Evolutionary conservation across 2,888 invertebrate species (phyloP), one percentile per base, ranked within the genome.

Genomic region (Sinodicranocentrus sp.): DNA sequence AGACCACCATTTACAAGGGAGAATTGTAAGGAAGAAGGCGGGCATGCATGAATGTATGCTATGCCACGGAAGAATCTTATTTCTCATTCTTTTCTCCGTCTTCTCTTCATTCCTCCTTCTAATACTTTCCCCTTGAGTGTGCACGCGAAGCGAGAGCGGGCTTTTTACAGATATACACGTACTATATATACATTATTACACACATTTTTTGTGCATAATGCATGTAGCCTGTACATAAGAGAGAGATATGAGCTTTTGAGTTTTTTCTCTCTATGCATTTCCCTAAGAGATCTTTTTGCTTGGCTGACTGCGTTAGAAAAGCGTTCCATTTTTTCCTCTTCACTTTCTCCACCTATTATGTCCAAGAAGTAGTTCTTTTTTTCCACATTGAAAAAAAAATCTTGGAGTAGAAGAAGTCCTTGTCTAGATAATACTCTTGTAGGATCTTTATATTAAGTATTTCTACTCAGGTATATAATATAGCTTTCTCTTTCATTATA

Each of bases 261-360:
- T 70, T 78, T 68, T 48, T 10, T 48, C 15, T 48, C n/a, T 48
- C 68, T 78, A 39, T 78, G 61, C 70, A 61, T 70, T 78, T 78
- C 78, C 78, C 78, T 70, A 43, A 72, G 72, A 80, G 79, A 80
- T 80, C 79, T 72, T 80, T 61, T 80, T 72, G 79, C 61, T 61
- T 71, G 79, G 79, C 72, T 80, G 79, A 80, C 79, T 80, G 65
- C 79, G 79, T 80, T 80, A 80, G 72, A 80, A 80, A 72, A 80
- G 71, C 79, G 79, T 80, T 80, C 79, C 54, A 80, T 80, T 80
- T 80, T 78, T 80, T 72, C 79, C 71, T 72, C 72, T 70, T 71
- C 72, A 80, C 71, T 80, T 80, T 80, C 79, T 48, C 79, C 65
- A 72, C 79, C 79, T 65, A 80, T 72, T 79, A 79, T 79, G 59